Base-by-base conservation (phyloP, 2,797 vertebrate genomes). In the Melopsittacus undulatus region DNA sequence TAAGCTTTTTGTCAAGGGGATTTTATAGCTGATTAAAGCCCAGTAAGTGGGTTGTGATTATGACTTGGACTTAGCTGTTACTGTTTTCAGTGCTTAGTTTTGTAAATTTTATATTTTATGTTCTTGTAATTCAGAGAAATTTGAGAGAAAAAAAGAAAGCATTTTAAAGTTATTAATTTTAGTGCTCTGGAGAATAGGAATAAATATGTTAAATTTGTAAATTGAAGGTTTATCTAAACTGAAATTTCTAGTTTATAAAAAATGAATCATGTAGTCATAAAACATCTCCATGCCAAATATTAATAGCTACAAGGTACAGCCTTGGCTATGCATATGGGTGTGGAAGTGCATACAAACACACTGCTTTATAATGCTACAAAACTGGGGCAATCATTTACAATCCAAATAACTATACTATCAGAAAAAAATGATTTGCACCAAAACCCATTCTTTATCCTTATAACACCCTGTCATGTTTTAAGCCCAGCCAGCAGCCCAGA, bases 301-400 rank as follows among this genome's bases (percentile, higher is more conserved):
- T 81, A 68, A 15, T 49, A 83, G 32, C 57, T 80, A 30, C 45
- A 81, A 81, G 61, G 73, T 89, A 90, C 83, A 95, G n/a, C 63
- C 48, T 82, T 92, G 46, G 45, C 48, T 90, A 24, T 56, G 32
- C 34, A 38, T 68, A 24, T 83, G 54, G 45, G 48, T 87, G 84
- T 87, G n/a, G 77, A 75, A 81, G 64, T 57, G 23, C 43, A 83
- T 67, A 89, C 36, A 95, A 94, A 94, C 74, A 9, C 56, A 83
- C 26, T 67, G 24, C 30, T 81, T 83, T 83, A 73, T 88, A 91
- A 92, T 88, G 52, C 61, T 68, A 61, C 27, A 93, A 49, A 90
- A 93, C 21, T 66, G 54, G 17, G 88, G 18, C 42, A 86, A 78
- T 62, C 1, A 29, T 56, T 81, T n/a, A 86, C 43, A 68, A 62